Conservation (phyloP, 2,888 invertebrate species). For the Tipula helvola region DNA sequence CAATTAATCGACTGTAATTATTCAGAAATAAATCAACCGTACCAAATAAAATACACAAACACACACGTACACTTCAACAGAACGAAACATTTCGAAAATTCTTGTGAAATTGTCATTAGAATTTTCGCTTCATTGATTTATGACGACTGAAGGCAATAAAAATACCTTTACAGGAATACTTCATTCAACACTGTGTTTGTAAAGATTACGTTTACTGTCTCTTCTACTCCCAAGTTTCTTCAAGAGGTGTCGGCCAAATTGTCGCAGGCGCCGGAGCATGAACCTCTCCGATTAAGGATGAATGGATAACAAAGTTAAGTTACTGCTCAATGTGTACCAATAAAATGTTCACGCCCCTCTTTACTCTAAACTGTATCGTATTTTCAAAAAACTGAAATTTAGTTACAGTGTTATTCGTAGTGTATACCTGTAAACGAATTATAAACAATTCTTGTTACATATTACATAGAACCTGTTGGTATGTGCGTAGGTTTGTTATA, state of each 20-base stretch:
- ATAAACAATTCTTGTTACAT: not conserved
- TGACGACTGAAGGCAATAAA: not conserved
- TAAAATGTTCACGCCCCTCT: too few species aligned
- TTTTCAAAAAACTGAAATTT: too few species aligned
- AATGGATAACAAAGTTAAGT: too few species aligned
- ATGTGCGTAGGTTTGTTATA: not conserved
- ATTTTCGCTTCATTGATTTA: not conserved
- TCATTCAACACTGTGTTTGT: not conserved
- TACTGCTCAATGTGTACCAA: too few species aligned
- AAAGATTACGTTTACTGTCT: too few species aligned
- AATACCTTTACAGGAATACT: not conserved
- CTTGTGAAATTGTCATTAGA: not conserved
- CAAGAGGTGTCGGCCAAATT: too few species aligned
- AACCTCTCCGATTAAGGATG: too few species aligned
- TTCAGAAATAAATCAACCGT: not conserved
- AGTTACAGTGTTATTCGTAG: too few species aligned
- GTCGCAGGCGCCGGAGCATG: too few species aligned
- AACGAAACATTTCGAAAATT: not conserved
- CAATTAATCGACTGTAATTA: not conserved
- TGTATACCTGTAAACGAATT: too few species aligned
- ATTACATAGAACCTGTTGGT: not conserved
- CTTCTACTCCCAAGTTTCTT: too few species aligned
- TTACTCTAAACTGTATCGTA: too few species aligned
- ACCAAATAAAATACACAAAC: not conserved
- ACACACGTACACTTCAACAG: not conserved